These are phyloP conservation scores for Semnornis frantzii DNA, from an alignment of 2,113 vertebrate species.

Conservation along the genomic window DNA sequence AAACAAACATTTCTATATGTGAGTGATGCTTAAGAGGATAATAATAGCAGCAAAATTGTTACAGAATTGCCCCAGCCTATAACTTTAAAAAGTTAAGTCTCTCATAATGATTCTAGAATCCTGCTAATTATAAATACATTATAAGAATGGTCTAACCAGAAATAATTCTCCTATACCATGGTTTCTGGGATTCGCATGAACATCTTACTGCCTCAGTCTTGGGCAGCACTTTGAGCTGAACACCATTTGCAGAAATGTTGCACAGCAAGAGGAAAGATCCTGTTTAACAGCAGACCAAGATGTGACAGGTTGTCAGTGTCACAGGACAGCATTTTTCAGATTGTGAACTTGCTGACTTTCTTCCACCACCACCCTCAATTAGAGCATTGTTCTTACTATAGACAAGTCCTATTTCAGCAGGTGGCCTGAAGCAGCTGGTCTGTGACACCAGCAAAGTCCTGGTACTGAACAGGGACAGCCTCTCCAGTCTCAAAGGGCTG, in stretches of 20 bases:
- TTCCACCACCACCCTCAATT: not conserved
- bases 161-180: not conserved
- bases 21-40: constrained; percentile 50
- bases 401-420: not conserved
- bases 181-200: not conserved
- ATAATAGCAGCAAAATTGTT: constrained; percentile 53
- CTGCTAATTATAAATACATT: constrained; percentile 45
- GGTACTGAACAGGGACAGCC: not conserved
- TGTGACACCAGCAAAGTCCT: not conserved
- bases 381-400: not conserved
- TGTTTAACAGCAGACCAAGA: not conserved
- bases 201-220: not conserved
- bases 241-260: not conserved
- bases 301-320: not conserved
- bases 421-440: not conserved
- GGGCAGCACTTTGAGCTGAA: not conserved
- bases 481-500: not conserved
- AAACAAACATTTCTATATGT: constrained; percentile 18
- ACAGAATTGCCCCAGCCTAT: constrained; percentile 14
- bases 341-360: not conserved
- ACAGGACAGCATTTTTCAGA: not conserved
- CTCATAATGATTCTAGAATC: constrained; percentile 8
- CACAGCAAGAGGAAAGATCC: not conserved
- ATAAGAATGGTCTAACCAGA: not conserved
- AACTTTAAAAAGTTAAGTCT: constrained; percentile 44